phyloP scores from a whole-genome alignment of 2,113 vertebrate genomes.

The Ochotona curzoniae region DNA sequence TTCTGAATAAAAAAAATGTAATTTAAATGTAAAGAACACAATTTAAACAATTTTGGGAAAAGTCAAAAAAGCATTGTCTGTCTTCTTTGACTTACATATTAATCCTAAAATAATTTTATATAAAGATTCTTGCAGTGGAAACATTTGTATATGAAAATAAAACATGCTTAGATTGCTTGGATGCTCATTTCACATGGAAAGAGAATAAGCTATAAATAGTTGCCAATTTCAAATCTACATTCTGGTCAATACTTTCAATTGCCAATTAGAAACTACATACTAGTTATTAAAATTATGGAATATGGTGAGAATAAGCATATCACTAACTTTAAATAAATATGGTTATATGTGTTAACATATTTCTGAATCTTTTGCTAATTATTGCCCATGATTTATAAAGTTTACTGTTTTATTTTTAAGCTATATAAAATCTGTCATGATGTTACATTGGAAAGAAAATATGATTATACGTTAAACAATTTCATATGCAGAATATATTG shows the following conservation, averaged over 20 bases:
- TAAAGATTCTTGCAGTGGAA: neutral
- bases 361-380: neutral
- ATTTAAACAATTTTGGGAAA: constrained; percentile 29
- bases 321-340: neutral
- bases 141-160: neutral
- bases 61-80: constrained; percentile 38
- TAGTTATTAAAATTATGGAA: neutral
- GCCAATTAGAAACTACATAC: neutral
- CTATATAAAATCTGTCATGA: neutral
- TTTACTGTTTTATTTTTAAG: neutral
- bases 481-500: too few species aligned
- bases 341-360: neutral
- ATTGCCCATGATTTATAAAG: neutral
- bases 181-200: neutral
- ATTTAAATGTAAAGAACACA: constrained; percentile 36
- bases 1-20: constrained; percentile 62
- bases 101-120: neutral
- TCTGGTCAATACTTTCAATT: rapidly evolving
- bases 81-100: neutral
- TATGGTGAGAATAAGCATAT: neutral
- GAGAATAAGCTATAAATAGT: neutral
- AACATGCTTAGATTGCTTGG: neutral
- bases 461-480: too few species aligned
- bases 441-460: neutral
- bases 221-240: neutral